phyloP scores from a whole-genome alignment of 2,797 vertebrate genomes.

The Pelochelys cantorii region DNA sequence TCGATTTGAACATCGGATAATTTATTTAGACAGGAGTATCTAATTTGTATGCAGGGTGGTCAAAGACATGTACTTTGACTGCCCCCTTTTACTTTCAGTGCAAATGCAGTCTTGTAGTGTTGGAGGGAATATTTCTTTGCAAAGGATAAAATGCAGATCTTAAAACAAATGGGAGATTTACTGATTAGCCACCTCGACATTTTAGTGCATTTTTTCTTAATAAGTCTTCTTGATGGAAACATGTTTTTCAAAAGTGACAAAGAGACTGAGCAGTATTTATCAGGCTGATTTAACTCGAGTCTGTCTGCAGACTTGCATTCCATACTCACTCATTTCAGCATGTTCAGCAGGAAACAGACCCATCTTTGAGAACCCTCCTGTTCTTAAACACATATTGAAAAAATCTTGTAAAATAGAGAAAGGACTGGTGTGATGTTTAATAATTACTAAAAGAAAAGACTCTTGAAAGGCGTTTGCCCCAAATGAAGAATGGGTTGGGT shows the following conservation, averaged over 20 bases:
- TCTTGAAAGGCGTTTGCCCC: not conserved
- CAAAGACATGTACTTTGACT: constrained; percentile 79
- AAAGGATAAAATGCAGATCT: constrained; percentile 77
- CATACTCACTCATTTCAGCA: constrained; percentile 56
- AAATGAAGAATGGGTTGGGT: not conserved
- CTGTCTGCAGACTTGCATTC: constrained; percentile 65
- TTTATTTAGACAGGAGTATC: constrained; percentile 82
- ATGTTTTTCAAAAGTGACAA: constrained; percentile 81
- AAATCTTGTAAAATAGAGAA: not conserved
- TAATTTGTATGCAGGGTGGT: constrained; percentile 83
- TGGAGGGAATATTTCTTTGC: constrained; percentile 72
- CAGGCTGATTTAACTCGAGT: constrained; percentile 73
- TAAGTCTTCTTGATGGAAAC: constrained; percentile 79
- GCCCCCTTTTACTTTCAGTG: constrained; percentile 80
- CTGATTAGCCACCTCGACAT: constrained; percentile 68
- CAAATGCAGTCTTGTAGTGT: constrained; percentile 78
- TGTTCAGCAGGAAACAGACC: constrained; percentile 57
- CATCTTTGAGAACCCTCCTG: not conserved
- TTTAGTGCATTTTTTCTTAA: constrained; percentile 80
- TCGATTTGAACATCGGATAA: constrained; percentile 82
- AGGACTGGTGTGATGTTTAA: not conserved
- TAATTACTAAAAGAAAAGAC: rapidly evolving
- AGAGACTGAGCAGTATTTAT: constrained; percentile 75
- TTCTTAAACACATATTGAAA: not conserved
- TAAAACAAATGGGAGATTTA: constrained; percentile 84